Evolutionary conservation across 2,888 invertebrate genomes (phyloP).

Genomic region (Myopa tessellatipennis): DNA sequence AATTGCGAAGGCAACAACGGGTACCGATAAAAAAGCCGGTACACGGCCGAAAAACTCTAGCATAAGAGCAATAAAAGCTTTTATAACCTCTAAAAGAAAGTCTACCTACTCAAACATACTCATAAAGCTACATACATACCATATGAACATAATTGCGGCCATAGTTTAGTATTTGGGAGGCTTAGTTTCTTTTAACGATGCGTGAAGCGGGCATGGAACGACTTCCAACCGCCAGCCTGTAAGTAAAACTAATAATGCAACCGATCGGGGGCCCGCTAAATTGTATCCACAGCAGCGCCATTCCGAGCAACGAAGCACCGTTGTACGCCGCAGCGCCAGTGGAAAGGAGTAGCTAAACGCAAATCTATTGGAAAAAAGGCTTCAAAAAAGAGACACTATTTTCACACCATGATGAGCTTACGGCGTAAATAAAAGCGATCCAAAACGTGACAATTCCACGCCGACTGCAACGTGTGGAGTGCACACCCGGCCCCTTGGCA

Average conservation of each 20-base stretch:
- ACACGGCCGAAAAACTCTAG: background rate
- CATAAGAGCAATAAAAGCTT: background rate
- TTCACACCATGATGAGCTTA: background rate
- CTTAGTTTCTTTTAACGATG: background rate
- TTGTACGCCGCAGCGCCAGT: background rate
- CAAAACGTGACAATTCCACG: background rate
- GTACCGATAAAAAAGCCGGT: background rate
- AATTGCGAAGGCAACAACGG: background rate
- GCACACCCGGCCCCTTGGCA: background rate
- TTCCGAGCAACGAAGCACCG: too few species aligned
- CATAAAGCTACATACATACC: background rate
- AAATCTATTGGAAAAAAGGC: conserved; percentile 9
- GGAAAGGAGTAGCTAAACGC: background rate
- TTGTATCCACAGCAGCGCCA: background rate
- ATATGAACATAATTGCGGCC: background rate
- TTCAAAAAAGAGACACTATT: conserved; percentile 4
- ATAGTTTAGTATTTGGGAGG: background rate
- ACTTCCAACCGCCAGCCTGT: background rate
- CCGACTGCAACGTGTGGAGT: background rate
- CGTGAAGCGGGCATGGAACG: background rate
- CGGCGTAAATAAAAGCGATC: background rate
- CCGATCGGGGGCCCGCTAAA: too few species aligned
- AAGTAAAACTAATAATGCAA: background rate
- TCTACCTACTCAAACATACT: background rate
- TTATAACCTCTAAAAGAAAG: background rate